A percentile compares a stretch with the other conserved stretches of the same genome.
These are phyloP conservation scores for Cheilosia scutellata DNA, from an alignment of 2,888 invertebrate species.

Conservation along the genomic window DNA sequence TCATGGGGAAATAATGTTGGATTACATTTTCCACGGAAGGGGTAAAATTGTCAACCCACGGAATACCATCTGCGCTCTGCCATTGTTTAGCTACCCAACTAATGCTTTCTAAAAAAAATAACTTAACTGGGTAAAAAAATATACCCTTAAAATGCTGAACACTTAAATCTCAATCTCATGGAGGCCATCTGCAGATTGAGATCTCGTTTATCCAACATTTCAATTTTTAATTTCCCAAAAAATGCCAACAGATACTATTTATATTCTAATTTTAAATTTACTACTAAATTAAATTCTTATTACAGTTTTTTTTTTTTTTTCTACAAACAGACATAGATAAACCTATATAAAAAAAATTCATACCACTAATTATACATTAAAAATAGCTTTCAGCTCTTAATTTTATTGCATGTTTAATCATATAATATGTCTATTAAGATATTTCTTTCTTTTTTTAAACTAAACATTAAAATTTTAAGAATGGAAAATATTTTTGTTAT, in stretches of 20 bases:
- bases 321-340: neutral
- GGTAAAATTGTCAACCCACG: no score
- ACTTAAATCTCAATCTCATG: constrained; percentile 27
- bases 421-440: neutral
- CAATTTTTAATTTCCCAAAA: constrained; percentile 1
- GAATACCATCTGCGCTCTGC: no score
- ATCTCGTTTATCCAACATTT: neutral
- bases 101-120: no score
- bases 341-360: neutral
- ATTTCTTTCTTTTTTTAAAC: constrained; percentile 1
- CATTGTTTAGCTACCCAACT: no score
- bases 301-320: neutral
- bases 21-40: no score
- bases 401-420: constrained; percentile 21
- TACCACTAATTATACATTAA: neutral
- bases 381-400: constrained; percentile 28
- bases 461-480: neutral
- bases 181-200: constrained; percentile 51
- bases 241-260: constrained; percentile 32
- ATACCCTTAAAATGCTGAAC: neutral
- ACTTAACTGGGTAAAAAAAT: no score
- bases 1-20: no score
- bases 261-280: neutral
- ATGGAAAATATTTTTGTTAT: neutral
- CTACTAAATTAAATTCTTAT: constrained; percentile 4